Conservation (phyloP, 2,888 invertebrate species). For the Zaprionus bogoriensis region DNA sequence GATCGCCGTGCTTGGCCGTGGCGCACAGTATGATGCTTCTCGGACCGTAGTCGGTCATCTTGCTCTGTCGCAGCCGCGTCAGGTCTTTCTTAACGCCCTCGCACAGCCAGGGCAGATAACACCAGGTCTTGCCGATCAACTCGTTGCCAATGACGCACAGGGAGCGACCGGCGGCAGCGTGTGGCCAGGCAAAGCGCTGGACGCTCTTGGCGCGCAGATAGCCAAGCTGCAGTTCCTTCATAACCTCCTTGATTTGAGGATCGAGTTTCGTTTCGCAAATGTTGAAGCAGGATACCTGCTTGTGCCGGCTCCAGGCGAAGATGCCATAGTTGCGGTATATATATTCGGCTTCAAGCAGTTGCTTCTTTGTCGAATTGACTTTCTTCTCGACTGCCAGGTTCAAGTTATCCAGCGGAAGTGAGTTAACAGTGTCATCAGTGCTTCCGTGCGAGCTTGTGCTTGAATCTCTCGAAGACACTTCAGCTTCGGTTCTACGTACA, state of each 20-base stretch:
- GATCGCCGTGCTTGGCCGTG: constrained; percentile 5
- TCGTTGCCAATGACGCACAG: constrained; percentile 37
- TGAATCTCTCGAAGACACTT: neutral
- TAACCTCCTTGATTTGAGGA: neutral
- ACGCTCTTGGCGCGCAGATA: neutral
- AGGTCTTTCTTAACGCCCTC: neutral
- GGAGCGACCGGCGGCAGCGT: constrained; percentile 27
- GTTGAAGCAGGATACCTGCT: constrained; percentile 3
- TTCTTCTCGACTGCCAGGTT: too few relatives aligned
- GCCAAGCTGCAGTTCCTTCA: neutral
- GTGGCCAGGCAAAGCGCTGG: constrained; percentile 51
- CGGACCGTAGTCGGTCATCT: constrained; percentile 20
- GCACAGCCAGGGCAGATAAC: constrained; percentile 45
- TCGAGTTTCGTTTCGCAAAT: neutral
- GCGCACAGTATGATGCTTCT: constrained; percentile 31
- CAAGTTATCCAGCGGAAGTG: too few relatives aligned
- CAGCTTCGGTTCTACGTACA: neutral
- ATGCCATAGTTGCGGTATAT: constrained; percentile 13
- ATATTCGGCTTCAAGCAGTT: neutral
- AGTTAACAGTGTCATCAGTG: neutral
- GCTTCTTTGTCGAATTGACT: neutral
- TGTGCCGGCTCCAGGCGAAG: constrained; percentile 12
- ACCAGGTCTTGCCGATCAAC: constrained; percentile 46
- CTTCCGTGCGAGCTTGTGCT: neutral
- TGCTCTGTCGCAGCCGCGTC: neutral